A percentile compares a stretch with the other conserved stretches of the same genome.
These are phyloP conservation scores for Bombycilla garrulus DNA, from an alignment of 2,113 vertebrate genomes.

Conservation along the genomic window DNA sequence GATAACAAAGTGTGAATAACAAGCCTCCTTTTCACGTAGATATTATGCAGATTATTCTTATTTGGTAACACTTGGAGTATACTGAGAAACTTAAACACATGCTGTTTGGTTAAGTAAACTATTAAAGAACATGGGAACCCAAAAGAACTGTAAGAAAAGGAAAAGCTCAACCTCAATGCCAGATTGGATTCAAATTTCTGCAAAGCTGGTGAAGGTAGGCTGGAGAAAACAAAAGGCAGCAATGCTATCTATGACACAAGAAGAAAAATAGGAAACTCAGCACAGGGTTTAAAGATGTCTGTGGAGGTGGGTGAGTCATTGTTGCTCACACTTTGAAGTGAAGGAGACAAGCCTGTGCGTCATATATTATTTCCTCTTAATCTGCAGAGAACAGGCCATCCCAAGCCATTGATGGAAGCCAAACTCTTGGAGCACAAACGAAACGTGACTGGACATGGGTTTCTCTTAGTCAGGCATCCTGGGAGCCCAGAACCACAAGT, in stretches of 20 bases:
- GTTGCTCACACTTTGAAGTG: slow-evolving; percentile 58
- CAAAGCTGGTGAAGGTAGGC: slow-evolving; percentile 17
- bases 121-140: slow-evolving; percentile 23
- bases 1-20: slow-evolving; percentile 57
- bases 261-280: slow-evolving; percentile 50
- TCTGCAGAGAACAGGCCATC: slow-evolving; percentile 46
- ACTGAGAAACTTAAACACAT: slow-evolving; percentile 44
- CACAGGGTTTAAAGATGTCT: slow-evolving; percentile 55
- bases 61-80: slow-evolving; percentile 15
- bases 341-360: slow-evolving; percentile 51
- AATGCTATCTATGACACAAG: slow-evolving; percentile 44
- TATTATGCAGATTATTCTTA: slow-evolving; percentile 61
- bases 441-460: slow-evolving; percentile 59
- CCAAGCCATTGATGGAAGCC: slow-evolving; percentile 32
- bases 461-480: slow-evolving; percentile 60
- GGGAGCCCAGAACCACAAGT: slow-evolving; percentile 30
- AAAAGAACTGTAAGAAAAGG: slow-evolving; percentile 3
- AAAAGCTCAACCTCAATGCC: slow-evolving; percentile 5
- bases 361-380: slow-evolving; percentile 54
- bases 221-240: slow-evolving; percentile 57
- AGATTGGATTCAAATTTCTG: slow-evolving; percentile 50
- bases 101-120: slow-evolving; percentile 34
- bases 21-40: slow-evolving; percentile 19
- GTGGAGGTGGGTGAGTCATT: slow-evolving; percentile 66
- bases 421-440: slow-evolving; percentile 4